Percentiles rank a stretch among this genome's conserved stretches.
Conservation (phyloP, 2,888 invertebrate species). For the Uropetala carovei region DNA sequence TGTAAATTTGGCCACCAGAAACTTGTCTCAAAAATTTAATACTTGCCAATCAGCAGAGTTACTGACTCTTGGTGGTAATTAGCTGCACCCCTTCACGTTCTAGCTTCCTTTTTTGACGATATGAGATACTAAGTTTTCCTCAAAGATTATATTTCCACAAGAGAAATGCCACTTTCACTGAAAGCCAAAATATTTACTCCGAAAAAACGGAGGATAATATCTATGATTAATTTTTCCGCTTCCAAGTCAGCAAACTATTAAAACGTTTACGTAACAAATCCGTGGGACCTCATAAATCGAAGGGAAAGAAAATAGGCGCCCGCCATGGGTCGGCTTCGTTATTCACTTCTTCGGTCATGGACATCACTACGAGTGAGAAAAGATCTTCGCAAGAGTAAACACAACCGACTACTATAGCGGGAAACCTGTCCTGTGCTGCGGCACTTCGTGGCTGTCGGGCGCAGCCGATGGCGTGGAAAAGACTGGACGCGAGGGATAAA, state of each 20-base stretch:
- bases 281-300: background rate
- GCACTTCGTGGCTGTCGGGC: slow-evolving; percentile 36
- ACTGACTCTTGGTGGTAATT: background rate
- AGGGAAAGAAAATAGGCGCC: background rate
- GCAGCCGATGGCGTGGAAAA: slow-evolving; percentile 55
- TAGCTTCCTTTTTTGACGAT: background rate
- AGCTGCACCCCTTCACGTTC: background rate
- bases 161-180: background rate
- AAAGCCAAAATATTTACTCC: no score
- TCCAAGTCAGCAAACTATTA: no score
- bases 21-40: no score
- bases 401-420: slow-evolving; percentile 37
- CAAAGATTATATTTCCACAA: background rate
- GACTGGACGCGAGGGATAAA: slow-evolving; percentile 35
- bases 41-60: no score
- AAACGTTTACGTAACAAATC: background rate
- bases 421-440: slow-evolving; percentile 59
- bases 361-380: background rate
- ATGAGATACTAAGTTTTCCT: background rate
- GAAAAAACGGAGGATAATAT: no score
- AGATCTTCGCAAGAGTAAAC: background rate
- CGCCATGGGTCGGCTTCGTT: background rate
- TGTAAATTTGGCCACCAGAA: no score
- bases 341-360: slow-evolving; percentile 3
- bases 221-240: no score